phyloP scores from a whole-genome alignment of 2,888 invertebrate species.

The Fragum sueziense region DNA sequence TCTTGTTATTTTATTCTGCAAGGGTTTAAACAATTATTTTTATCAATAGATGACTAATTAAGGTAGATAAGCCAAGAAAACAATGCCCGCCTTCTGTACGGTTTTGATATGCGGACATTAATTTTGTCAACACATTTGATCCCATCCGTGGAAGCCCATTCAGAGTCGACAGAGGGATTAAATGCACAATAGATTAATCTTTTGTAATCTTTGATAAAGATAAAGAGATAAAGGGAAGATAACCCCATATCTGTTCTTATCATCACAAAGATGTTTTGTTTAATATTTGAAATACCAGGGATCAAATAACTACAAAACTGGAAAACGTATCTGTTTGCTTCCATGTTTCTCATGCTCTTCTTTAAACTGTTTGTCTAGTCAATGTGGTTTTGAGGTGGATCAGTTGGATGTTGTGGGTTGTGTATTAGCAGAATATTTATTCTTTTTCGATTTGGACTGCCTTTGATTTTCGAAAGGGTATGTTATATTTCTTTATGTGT shows the following conservation, averaged over 20 bases:
- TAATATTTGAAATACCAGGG: conserved; percentile 20
- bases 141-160: conserved; percentile 41
- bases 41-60: conserved; percentile 57
- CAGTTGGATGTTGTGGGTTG: too few relatives aligned
- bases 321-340: conserved; percentile 20
- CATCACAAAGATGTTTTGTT: conserved; percentile 37
- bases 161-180: conserved; percentile 28
- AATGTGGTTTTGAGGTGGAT: not conserved
- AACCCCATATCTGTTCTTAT: conserved; percentile 9
- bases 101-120: conserved; percentile 15
- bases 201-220: conserved; percentile 45
- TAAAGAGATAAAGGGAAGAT: conserved; percentile 26
- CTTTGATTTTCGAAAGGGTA: too few relatives aligned
- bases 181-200: conserved; percentile 32
- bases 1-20: too few relatives aligned
- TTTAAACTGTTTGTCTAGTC: not conserved
- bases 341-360: conserved; percentile 11
- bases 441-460: not conserved
- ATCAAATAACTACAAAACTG: conserved; percentile 30
- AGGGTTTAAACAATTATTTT: too few relatives aligned
- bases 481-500: too few relatives aligned
- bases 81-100: conserved; percentile 37
- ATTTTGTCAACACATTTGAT: conserved; percentile 58
- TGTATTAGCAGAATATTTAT: too few relatives aligned
- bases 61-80: conserved; percentile 42